These are phyloP conservation scores for Halcyon malimbica DNA, from an alignment of 2,113 vertebrate genomes.

Conservation along the genomic window DNA sequence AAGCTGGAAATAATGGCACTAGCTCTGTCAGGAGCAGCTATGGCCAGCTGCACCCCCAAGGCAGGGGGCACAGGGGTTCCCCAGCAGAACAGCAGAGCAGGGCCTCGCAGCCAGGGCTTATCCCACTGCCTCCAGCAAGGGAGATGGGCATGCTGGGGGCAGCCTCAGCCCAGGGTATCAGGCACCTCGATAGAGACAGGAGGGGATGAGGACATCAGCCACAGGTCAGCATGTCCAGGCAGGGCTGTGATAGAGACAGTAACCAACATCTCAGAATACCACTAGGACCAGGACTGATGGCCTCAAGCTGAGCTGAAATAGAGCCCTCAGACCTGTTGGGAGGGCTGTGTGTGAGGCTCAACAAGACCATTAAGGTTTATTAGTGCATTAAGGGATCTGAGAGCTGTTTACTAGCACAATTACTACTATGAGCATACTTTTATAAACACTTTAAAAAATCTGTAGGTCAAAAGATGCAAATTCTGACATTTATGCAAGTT, in stretches of 20 bases:
- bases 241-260: not conserved
- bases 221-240: not conserved
- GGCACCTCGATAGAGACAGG: not conserved
- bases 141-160: not conserved
- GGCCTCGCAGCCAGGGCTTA: not conserved
- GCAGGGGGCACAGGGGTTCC: not conserved
- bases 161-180: not conserved
- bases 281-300: rapidly evolving
- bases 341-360: not conserved
- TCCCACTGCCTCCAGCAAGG: not conserved
- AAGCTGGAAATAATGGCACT: not conserved
- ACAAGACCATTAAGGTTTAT: not conserved
- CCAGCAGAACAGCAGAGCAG: not conserved
- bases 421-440: not conserved
- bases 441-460: not conserved
- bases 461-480: not conserved
- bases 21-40: not conserved
- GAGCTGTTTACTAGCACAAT: not conserved
- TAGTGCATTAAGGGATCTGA: not conserved
- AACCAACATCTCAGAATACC: not conserved
- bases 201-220: not conserved
- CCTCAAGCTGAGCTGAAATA: not conserved
- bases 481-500: not conserved
- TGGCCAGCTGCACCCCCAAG: no score
- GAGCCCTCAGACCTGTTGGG: not conserved